A percentile compares a stretch with the other conserved stretches of the same genome.
Evolutionary conservation across 2,113 vertebrate species (phyloP).

Genomic region (Hyperoodon ampullatus): DNA sequence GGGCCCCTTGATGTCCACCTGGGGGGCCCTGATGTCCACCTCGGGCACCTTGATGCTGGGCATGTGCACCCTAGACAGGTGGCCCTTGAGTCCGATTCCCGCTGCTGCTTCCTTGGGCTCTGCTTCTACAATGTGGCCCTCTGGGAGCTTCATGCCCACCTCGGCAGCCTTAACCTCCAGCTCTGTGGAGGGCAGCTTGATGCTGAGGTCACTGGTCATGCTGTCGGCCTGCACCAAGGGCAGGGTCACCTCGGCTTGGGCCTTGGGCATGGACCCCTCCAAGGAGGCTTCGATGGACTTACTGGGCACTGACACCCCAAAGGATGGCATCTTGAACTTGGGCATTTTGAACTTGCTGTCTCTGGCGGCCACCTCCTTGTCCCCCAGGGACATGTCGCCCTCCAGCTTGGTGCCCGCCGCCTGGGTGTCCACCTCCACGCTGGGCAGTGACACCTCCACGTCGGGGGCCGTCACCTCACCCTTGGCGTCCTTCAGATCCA

Average conservation of each 20-base stretch:
- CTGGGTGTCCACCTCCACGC: no score
- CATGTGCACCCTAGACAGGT: no score
- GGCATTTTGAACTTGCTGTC: constrained; percentile 63
- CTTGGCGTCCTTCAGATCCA: no score
- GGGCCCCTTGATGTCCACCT: no score
- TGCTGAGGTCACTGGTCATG: not conserved
- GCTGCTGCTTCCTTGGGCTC: no score
- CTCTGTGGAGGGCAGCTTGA: not conserved
- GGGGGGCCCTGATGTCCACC: no score
- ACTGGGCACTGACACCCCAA: constrained; percentile 59
- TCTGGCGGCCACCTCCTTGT: rapidly evolving
- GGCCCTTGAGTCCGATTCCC: no score
- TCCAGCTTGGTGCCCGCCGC: not conserved
- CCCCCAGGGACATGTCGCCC: rapidly evolving
- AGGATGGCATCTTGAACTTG: constrained; percentile 80
- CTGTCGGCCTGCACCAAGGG: not conserved
- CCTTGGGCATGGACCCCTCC: not conserved
- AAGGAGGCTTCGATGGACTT: rapidly evolving
- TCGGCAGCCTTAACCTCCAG: rapidly evolving
- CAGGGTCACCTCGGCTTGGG: not conserved
- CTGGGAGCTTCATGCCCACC: no score
- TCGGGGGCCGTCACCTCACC: no score
- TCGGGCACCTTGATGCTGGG: no score
- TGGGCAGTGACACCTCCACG: no score
- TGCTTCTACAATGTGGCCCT: no score